Evolutionary conservation across 2,113 vertebrate genomes (phyloP), one percentile per base, ranked within the genome.

Genomic region (Psephotus haematonotus): DNA sequence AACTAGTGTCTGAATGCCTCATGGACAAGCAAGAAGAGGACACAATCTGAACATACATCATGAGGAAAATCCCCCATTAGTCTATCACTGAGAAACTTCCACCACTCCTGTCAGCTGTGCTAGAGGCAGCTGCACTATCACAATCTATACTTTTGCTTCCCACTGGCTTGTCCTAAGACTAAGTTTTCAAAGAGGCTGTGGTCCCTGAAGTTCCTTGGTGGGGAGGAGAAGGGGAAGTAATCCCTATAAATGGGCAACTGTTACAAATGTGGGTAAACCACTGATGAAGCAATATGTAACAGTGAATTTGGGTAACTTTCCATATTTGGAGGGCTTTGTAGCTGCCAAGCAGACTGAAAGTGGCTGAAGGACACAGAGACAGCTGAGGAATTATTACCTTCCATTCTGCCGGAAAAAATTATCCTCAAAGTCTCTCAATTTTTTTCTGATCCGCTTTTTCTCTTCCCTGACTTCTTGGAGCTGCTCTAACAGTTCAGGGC

Each of bases 351-450:
- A 41, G 78, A 85, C 50, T 25, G 70, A 47, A 90, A 89, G 33
- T 1, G 86, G 67, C 37, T 77, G 59, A 92, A 79, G 31, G 88
- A 65, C 23, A 80, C 41, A 47, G 27, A 44, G 27, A 29, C 6
- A 39, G 25, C 3, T 71, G n/a, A 74, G 25, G 82, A 82, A 55
- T 31, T 9, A 22, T 95, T 98, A 99, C 99, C 99, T 99, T 98
- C 99, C 99, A 28, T 99, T 99, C 86, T 99, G 99, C 89, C 98
- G 98, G 90, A 99, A 99, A 97, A 99, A 99, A 93, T 98, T 99
- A 71, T 99, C 99, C 97, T 99, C 99, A 62, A 99, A 99, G 79
- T 99, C 99, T 94, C 99, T 98, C 93, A 99, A 98, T 97, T 98
- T 99, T 97, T 99, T 99, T 89, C 99, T 98, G 95, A 99, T 99